These are phyloP conservation scores for Crax fasciolata DNA, from an alignment of 2,797 vertebrate species.

Conservation along the genomic window DNA sequence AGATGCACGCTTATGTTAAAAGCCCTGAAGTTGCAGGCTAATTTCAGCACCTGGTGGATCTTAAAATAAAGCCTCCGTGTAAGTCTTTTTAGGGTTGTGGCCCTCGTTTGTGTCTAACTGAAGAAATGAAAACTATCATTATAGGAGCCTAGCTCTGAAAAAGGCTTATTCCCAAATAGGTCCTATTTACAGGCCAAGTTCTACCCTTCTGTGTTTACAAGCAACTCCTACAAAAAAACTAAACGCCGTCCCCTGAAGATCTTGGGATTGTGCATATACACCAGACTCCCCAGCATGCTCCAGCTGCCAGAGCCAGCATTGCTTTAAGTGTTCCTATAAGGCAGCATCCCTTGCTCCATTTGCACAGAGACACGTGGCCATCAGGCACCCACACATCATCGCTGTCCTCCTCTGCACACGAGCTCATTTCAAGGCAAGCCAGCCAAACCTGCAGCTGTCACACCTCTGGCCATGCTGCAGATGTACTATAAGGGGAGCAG, in stretches of 20 bases:
- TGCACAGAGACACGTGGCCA: not conserved
- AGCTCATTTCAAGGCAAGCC: not conserved
- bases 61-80: conserved; percentile 36
- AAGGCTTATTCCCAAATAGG: conserved; percentile 52
- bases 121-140: conserved; percentile 67
- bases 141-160: not conserved
- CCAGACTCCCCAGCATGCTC: not conserved
- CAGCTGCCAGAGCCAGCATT: not conserved
- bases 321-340: not conserved
- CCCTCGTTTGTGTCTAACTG: conserved; percentile 38
- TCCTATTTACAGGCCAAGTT: conserved; percentile 45
- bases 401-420: not conserved
- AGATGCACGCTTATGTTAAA: not conserved
- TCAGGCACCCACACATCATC: not conserved
- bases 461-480: not conserved
- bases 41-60: conserved; percentile 54
- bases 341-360: not conserved
- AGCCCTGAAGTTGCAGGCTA: conserved; percentile 33
- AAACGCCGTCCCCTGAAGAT: not conserved
- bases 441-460: not conserved
- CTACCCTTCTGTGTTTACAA: conserved; percentile 35
- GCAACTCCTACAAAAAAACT: not conserved
- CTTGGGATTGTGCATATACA: not conserved
- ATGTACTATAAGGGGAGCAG: not conserved
- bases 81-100: conserved; percentile 24